Evolutionary conservation across 1,140 invertebrate genomes (phyloP), one percentile per base, ranked within the genome.

Genomic region (Xylocopa sonorina): DNA sequence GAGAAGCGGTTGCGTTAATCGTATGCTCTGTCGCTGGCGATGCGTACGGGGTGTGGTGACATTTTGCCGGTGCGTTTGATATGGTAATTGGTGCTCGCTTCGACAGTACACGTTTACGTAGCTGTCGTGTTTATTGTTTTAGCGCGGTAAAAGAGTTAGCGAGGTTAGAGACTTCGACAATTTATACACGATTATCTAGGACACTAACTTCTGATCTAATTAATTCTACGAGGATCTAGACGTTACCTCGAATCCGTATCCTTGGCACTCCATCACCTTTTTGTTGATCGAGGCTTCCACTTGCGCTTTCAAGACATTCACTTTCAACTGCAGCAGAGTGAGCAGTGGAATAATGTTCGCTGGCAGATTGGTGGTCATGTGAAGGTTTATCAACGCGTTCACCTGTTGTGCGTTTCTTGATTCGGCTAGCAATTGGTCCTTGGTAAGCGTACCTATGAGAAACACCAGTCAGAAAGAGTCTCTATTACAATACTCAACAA

Each of bases 361-460:
- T 2, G 90, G 88, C 0, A 87, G 87, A 84, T 89, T 90, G 0
- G 90, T 74, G 7, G 89, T 91, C 87, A 92, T 88, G 27, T 93
- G 91, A 14, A 93, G 78, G 57, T 90, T 90, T 27, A 93, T 90
- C 14, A 93, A 57, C 9, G 85, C 83, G 55, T 90, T 92, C 12
- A 92, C 78, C 53, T 92, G 88, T n/a, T 91, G 91, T 21, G 87
- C 83, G 68, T 78, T 87, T 53, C 87, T 85, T 2, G 89, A 88
- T 55, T 93, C 92, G 0, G 63, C 24, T 16, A 93, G 16, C 32
- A 93, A 48, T n/a, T 93, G 90, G 29, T 92, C 90, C 43, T 92
- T 92, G 0, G 68, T 86, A 7, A 92, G 41, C 7, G 29, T 14
- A 10, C n/a, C n/a, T n/a, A n/a, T n/a, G n/a, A n/a, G n/a, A n/a